phyloP scores from a whole-genome alignment of 2,888 invertebrate species.

The Drosophila setosimentum region DNA sequence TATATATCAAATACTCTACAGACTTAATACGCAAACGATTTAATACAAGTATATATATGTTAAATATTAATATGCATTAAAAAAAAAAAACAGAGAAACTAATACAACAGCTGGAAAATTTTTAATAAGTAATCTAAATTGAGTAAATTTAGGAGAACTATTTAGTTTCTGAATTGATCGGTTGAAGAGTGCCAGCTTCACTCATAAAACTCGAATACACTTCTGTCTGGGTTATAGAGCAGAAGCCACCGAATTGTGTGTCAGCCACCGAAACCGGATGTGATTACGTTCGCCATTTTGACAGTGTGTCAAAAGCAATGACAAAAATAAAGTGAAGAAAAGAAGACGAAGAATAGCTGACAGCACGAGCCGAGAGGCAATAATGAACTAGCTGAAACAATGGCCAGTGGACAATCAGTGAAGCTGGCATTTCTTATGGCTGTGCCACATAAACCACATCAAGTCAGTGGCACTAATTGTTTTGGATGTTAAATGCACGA shows the following conservation, averaged over 20 bases:
- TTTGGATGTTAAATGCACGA: conserved; percentile 39
- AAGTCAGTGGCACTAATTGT: conserved; percentile 64
- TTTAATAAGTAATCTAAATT: neutral
- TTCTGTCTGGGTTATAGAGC: neutral
- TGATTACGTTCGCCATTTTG: conserved; percentile 78
- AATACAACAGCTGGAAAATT: neutral
- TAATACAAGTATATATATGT: neutral
- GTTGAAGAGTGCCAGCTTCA: neutral
- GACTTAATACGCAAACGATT: neutral
- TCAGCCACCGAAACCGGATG: conserved; percentile 65
- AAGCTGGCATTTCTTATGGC: conserved; percentile 3
- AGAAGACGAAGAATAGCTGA: conserved; percentile 8
- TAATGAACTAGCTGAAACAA: conserved; percentile 76
- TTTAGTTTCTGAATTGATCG: neutral
- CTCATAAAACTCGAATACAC: neutral
- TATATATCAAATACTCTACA: conserved; percentile 15
- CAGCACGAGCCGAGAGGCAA: conserved; percentile 42
- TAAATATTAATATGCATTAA: neutral
- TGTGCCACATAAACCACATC: conserved; percentile 53
- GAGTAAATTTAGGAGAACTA: neutral
- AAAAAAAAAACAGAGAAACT: neutral
- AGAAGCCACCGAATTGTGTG: conserved; percentile 38
- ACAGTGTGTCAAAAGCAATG: conserved; percentile 67
- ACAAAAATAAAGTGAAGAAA: conserved; percentile 24
- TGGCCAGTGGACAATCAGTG: conserved; percentile 61